Base-by-base conservation (phyloP, 1,140 invertebrate genomes). In the Rhizoglyphus robini region DNA sequence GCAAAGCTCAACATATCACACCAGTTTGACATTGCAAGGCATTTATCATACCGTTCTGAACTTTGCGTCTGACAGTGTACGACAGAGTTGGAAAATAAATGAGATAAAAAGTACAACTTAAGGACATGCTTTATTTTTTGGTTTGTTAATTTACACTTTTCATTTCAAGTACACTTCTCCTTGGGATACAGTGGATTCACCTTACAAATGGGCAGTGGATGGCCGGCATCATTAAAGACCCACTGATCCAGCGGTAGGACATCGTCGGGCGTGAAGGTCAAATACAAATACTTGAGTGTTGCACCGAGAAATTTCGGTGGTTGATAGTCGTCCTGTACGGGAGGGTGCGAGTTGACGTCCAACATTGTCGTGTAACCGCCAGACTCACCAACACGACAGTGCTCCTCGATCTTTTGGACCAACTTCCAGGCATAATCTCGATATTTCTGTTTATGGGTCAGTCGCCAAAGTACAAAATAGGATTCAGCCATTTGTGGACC, bases 241-340 rank as follows among this genome's bases (percentile, higher is more conserved):
- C 94, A 99, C 70, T 96, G 85, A 76, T 98, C 88, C 38, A 99
- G 79, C 4, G 89, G 85, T 68, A 98, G 80, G 49, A 96, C 78
- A 65, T 83, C 84, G 75, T 97, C 93, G 68, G 96, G 91, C 61
- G 91, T 90, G 80, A 96, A 99, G 65, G 96, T 81, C 69, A 99
- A 82, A 78, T 96, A 99, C 65, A 98, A 82, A 77, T 99, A 99
- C 87, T 99, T 99, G 25, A 99, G 82, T 34, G 94, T 97, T 79
- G 99, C 96, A 63, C n/a, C n/a, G n/a, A 99, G 81, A 79, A 97
- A 96, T 81, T 92, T 98, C 77, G 90, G 96, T 77, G 98, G 95
- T 74, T 96, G 93, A 38, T 97, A 93, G 74, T 98, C 93, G 78
- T 98, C 95, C 32, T 63, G 47, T 73, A 95, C 90, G 15, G 90